These are phyloP conservation scores for Drosophila lini DNA, from an alignment of 1,140 invertebrate genomes.

Conservation along the genomic window DNA sequence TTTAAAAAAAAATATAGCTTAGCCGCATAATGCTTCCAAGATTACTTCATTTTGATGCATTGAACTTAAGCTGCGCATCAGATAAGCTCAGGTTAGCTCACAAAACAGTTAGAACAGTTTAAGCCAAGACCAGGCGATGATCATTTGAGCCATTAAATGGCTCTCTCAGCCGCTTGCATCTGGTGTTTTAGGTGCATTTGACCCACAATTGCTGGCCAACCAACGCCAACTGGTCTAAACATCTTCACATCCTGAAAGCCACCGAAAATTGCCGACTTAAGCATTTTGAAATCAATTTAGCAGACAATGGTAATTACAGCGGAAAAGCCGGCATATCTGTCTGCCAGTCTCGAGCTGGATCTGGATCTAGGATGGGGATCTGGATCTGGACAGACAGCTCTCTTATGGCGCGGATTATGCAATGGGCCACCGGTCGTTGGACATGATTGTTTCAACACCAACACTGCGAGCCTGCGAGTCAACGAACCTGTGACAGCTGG, in stretches of 20 bases:
- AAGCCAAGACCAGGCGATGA: slow-evolving; percentile 27
- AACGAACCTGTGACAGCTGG: slow-evolving; percentile 80
- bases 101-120: slow-evolving; percentile 42
- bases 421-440: slow-evolving; percentile 57
- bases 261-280: slow-evolving; percentile 61
- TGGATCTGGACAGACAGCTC: slow-evolving; percentile 10
- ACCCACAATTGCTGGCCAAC: slow-evolving; percentile 45
- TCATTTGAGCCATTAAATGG: slow-evolving; percentile 31
- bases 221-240: slow-evolving; percentile 25
- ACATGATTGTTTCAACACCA: slow-evolving; percentile 79
- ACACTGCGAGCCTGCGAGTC: slow-evolving; percentile 45
- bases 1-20: slow-evolving; percentile 2
- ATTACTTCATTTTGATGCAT: slow-evolving; percentile 31
- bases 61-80: slow-evolving; percentile 4
- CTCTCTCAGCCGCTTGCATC: slow-evolving; percentile 19
- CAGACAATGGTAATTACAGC: slow-evolving; percentile 51
- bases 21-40: neutral
- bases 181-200: slow-evolving; percentile 18
- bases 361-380: slow-evolving; percentile 3
- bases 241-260: slow-evolving; percentile 54
- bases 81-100: slow-evolving; percentile 8
- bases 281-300: slow-evolving; percentile 74
- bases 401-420: slow-evolving; percentile 63
- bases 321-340: slow-evolving; percentile 21
- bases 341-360: slow-evolving; percentile 13